Percentiles rank a stretch among this genome's conserved stretches.
These are phyloP conservation scores for Eidolon dupreanum DNA, from an alignment of 2,797 vertebrate genomes.

Conservation along the genomic window DNA sequence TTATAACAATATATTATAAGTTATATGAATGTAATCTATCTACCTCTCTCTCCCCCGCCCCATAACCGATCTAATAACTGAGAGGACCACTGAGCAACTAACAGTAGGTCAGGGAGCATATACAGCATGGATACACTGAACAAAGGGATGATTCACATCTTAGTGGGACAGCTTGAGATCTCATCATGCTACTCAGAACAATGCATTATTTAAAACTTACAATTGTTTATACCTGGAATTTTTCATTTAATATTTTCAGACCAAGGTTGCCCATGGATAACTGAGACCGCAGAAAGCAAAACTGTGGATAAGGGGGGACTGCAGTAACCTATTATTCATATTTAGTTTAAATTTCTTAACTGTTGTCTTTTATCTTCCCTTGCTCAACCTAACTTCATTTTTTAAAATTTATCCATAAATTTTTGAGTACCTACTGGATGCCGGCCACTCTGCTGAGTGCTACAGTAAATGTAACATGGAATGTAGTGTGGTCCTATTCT, in stretches of 20 bases:
- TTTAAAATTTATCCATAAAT: background rate
- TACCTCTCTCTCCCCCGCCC: background rate
- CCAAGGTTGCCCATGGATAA: background rate
- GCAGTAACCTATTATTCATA: background rate
- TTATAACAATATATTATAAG: background rate
- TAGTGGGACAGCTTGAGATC: background rate
- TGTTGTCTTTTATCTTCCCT: background rate
- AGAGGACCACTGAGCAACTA: background rate
- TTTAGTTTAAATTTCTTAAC: background rate
- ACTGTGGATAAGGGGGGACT: background rate
- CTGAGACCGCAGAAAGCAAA: background rate
- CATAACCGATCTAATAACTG: background rate
- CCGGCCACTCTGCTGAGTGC: background rate
- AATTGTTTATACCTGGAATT: background rate
- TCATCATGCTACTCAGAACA: background rate
- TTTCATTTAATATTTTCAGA: background rate
- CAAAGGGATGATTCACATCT: background rate
- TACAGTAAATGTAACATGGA: background rate
- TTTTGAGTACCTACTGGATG: background rate
- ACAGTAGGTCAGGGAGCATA: background rate
- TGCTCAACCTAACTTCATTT: background rate
- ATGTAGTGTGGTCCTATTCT: background rate
- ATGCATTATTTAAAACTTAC: background rate
- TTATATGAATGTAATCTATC: background rate
- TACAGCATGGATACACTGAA: background rate